A percentile compares a stretch with the other conserved stretches of the same genome.
phyloP scores from a whole-genome alignment of 2,113 vertebrate genomes.

The Hyperopisus bebe region DNA sequence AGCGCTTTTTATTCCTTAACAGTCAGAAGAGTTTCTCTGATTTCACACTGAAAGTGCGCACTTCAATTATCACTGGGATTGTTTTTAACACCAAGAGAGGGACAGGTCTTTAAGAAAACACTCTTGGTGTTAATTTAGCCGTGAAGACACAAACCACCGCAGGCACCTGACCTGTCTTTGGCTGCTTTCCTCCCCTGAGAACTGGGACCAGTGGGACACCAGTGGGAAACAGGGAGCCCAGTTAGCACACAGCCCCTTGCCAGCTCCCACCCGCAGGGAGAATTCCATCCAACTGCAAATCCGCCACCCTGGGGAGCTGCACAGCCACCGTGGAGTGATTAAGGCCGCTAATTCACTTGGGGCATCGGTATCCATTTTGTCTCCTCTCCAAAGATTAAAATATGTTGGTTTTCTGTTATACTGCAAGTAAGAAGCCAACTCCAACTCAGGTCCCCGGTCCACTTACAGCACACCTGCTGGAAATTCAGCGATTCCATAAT shows the following conservation, averaged over 20 bases:
- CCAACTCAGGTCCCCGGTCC: not conserved
- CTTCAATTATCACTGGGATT: not conserved
- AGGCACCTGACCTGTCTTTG: not conserved
- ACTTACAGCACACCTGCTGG: not conserved
- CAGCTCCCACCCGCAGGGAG: not conserved
- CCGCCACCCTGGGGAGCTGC: not conserved
- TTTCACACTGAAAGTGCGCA: not conserved
- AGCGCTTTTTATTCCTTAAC: not conserved
- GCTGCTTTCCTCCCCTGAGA: not conserved
- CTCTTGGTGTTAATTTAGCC: not conserved
- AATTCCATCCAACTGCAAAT: not conserved
- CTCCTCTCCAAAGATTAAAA: not conserved
- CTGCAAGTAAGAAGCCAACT: not conserved
- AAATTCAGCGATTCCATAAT: not conserved
- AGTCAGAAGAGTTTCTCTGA: not conserved
- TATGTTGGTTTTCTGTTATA: not conserved
- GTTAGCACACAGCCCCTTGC: not conserved
- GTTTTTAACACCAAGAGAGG: not conserved
- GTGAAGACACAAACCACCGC: not conserved
- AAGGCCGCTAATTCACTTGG: not conserved
- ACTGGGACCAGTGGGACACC: not conserved
- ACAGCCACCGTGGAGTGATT: not conserved
- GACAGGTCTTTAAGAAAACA: not conserved
- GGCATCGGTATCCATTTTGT: not conserved
- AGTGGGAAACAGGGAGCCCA: not conserved